phyloP scores from a whole-genome alignment of 2,797 vertebrate genomes.

The Catostomus latipinnis region DNA sequence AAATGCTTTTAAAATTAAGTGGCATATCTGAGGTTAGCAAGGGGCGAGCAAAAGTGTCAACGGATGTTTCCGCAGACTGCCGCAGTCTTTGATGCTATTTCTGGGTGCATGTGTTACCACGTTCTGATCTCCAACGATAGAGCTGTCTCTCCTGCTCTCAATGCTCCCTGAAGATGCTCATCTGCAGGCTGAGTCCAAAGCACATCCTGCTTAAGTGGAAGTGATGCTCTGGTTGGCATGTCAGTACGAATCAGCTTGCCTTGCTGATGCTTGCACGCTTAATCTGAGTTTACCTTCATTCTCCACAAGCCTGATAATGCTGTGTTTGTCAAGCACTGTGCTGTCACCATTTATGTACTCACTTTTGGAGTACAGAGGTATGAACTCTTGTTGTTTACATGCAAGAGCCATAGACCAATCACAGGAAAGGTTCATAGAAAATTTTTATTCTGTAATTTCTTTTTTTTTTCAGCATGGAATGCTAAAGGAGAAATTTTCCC shows the following conservation, averaged over 20 bases:
- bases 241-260: constrained; percentile 40
- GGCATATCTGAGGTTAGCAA: constrained; percentile 31
- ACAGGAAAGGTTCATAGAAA: too few relatives aligned
- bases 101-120: constrained; percentile 41
- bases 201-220: constrained; percentile 45
- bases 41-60: constrained; percentile 41
- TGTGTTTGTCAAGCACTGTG: background rate
- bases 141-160: constrained; percentile 37
- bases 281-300: constrained; percentile 36
- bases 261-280: background rate
- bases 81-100: constrained; percentile 54
- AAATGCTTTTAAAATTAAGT: constrained; percentile 44
- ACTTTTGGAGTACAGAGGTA: background rate
- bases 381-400: background rate
- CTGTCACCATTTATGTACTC: background rate
- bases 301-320: background rate
- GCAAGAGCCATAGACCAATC: too few relatives aligned
- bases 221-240: constrained; percentile 45
- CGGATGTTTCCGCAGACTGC: constrained; percentile 20
- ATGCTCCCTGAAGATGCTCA: constrained; percentile 20
- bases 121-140: constrained; percentile 39
- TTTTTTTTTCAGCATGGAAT: too few relatives aligned
- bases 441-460: too few relatives aligned
- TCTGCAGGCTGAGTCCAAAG: constrained; percentile 33
- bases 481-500: too few relatives aligned